Conservation (phyloP, 2,113 vertebrate genomes). For the Trematocara macrostoma region DNA sequence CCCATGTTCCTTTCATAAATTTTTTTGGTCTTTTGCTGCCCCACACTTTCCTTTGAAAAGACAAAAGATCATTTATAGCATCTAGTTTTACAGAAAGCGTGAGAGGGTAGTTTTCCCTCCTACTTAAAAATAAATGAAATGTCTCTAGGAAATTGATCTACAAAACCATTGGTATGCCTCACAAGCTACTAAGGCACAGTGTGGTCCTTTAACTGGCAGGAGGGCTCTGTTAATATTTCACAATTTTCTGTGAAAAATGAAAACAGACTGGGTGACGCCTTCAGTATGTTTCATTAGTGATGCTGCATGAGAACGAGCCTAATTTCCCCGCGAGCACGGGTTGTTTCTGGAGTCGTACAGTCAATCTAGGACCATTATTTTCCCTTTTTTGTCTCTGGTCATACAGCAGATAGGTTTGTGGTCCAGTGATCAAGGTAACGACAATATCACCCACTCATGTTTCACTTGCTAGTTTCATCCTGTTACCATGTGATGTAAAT, state of each 20-base stretch:
- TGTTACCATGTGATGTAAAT: constrained; percentile 60
- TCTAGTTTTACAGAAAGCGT: not conserved
- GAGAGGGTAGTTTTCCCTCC: not conserved
- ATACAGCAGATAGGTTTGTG: not conserved
- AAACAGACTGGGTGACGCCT: not conserved
- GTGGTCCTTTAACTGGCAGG: not conserved
- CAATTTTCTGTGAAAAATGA: not conserved
- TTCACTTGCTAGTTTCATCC: constrained; percentile 47
- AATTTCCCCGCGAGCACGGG: not conserved
- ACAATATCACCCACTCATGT: constrained; percentile 41
- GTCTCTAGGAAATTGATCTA: not conserved
- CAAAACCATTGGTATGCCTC: not conserved
- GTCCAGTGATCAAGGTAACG: constrained; percentile 37
- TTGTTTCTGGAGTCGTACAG: not conserved
- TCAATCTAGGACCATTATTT: not conserved
- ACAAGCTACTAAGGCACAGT: not conserved
- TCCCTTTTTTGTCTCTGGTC: not conserved
- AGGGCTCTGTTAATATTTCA: not conserved
- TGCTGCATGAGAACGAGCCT: not conserved
- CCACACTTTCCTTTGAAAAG: not conserved
- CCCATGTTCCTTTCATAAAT: not conserved
- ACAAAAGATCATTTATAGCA: not conserved
- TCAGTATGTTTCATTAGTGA: not conserved
- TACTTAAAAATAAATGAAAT: not conserved
- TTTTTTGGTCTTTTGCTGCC: not conserved